Evolutionary conservation across 2,113 vertebrate species (phyloP), one percentile per base, ranked within the genome.

Genomic region (Synodontis membranacea): DNA sequence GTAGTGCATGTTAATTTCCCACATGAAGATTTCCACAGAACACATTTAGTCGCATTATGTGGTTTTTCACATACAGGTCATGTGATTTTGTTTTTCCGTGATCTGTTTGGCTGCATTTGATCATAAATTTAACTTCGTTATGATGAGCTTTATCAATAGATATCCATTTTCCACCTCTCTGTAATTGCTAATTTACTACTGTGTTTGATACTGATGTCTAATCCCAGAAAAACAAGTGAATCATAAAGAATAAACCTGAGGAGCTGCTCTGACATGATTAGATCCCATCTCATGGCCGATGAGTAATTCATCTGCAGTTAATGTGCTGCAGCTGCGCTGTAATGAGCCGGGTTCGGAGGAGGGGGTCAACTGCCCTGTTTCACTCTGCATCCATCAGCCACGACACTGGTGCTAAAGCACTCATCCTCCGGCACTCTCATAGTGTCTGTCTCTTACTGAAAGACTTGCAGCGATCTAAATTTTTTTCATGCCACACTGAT

Each of bases 241-340:
- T 44, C 19, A 44, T 80, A 54, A 90, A 90, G 83, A 90, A 86
- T 86, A 87, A 88, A 91, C 88, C 89, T 85, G 83, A 90, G 91
- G 89, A 93, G 89, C 86, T 88, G 86, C 37, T 66, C 87, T 90
- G 89, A 89, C 83, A 54, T 91, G 92, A 94, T 94, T 92, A 94
- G 92, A 92, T 91, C 91, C 88, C 89, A 90, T 91, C 94, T 92
- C 93, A 91, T 90, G 90, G 89, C 88, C 88, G 85, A 93, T 93
- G 91, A 94, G 92, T 92, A 90, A 93, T 94, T 94, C 84, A 93
- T 94, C 91, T 89, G 87, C 86, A 91, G 88, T 91, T 94, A 93
- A 95, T 94, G 94, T 91, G 90, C 90, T 93, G 91, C 94, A 94
- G 93, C 93, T 95, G 93, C 86, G 90, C 91, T 89, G 89, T 94